These are phyloP conservation scores for Drosophila saltans DNA, from an alignment of 1,140 invertebrate species.

Conservation along the genomic window DNA sequence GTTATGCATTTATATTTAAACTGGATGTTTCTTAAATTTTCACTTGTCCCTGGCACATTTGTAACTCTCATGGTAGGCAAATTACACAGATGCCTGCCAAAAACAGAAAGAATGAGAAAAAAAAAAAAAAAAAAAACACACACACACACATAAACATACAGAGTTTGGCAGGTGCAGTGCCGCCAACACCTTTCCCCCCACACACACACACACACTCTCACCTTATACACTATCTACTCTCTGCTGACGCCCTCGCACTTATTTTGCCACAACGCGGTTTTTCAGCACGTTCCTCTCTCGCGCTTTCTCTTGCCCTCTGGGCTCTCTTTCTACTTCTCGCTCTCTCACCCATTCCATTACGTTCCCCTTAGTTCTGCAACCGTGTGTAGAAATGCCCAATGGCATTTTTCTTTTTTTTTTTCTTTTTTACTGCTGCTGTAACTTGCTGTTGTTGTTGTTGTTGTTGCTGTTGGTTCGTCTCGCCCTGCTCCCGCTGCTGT, in stretches of 20 bases:
- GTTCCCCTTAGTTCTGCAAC: conserved; percentile 8
- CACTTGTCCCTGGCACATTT: not conserved
- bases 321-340: not conserved
- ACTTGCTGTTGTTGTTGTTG: not conserved
- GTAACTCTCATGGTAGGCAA: conserved; percentile 16
- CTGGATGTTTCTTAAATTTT: not conserved
- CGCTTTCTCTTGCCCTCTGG: conserved; percentile 11
- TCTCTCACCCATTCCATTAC: not conserved
- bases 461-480: not conserved
- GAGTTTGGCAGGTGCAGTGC: conserved; percentile 1
- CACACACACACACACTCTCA: not conserved
- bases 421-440: conserved; percentile 16
- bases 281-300: conserved; percentile 57
- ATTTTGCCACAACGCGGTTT: conserved; percentile 61
- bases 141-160: not conserved
- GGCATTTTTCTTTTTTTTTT: conserved; percentile 31
- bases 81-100: conserved; percentile 25
- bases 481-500: conserved; percentile 28
- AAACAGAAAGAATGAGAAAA: not conserved
- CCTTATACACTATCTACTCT: conserved; percentile 9
- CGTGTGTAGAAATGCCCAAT: conserved; percentile 47
- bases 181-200: not conserved
- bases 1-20: not conserved
- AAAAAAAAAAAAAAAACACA: not conserved
- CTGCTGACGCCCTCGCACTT: conserved; percentile 28